These are phyloP conservation scores for Clamator glandarius DNA, from an alignment of 2,797 vertebrate species.

Conservation along the genomic window DNA sequence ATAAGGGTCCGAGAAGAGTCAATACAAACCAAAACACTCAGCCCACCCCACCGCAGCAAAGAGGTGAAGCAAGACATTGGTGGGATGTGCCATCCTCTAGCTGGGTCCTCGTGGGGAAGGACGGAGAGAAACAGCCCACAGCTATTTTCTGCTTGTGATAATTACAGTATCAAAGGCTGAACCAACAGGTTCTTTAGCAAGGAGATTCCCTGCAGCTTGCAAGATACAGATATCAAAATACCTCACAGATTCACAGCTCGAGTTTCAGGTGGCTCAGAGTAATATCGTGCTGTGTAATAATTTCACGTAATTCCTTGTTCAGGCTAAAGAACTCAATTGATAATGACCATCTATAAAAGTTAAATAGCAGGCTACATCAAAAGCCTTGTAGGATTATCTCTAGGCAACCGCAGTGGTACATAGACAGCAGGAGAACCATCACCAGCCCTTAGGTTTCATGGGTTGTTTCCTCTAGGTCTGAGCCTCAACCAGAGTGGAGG, in stretches of 20 bases:
- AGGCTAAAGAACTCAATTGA: constrained; percentile 25
- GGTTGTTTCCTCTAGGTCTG: background rate
- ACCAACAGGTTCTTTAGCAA: constrained; percentile 58
- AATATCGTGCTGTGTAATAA: constrained; percentile 4
- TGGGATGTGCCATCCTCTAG: background rate
- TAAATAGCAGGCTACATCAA: constrained; percentile 37
- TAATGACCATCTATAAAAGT: constrained; percentile 26
- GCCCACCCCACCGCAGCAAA: rapidly evolving
- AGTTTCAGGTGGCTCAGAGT: constrained; percentile 26
- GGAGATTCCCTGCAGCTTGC: constrained; percentile 23
- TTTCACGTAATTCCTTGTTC: constrained; percentile 15
- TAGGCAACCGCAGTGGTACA: background rate
- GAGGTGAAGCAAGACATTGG: background rate
- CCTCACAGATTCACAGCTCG: background rate
- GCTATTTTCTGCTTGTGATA: constrained; percentile 19
- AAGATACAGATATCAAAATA: constrained; percentile 47
- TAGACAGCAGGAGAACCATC: background rate
- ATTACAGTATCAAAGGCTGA: constrained; percentile 37
- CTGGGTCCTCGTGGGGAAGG: background rate
- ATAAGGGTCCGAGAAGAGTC: background rate
- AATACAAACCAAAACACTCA: background rate
- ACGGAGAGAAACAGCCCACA: background rate
- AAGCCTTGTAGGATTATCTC: constrained; percentile 1
- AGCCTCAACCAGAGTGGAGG: background rate
- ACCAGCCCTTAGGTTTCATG: background rate